Percentiles rank a stretch among this genome's conserved stretches.
Evolutionary conservation across 2,113 vertebrate genomes (phyloP).

Genomic region (Odontesthes bonariensis): DNA sequence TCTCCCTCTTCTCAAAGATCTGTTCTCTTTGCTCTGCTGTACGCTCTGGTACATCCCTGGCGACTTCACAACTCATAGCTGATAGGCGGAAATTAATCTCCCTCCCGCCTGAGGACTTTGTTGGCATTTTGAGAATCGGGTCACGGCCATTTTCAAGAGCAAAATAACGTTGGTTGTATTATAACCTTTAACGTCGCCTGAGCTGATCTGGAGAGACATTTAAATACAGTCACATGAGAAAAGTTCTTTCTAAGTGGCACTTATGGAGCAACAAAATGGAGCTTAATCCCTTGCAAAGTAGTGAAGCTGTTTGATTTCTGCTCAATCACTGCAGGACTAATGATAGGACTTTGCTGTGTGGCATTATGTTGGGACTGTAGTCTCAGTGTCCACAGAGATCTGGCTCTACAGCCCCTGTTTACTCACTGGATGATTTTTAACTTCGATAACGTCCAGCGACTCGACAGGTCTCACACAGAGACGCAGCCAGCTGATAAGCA

Average conservation of each 20-base stretch:
- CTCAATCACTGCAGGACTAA: slow-evolving; percentile 25
- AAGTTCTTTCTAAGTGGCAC: neutral
- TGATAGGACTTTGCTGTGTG: slow-evolving; percentile 15
- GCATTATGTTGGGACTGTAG: slow-evolving; percentile 32
- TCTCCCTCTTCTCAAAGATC: neutral
- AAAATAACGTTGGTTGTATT: slow-evolving; percentile 17
- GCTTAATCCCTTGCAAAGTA: neutral
- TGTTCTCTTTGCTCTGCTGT: neutral
- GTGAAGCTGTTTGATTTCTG: slow-evolving; percentile 17
- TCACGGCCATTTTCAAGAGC: slow-evolving; percentile 20
- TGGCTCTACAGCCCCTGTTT: slow-evolving; percentile 30
- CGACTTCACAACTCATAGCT: neutral
- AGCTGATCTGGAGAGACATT: slow-evolving; percentile 31
- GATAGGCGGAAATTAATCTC: slow-evolving; percentile 4
- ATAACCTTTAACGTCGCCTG: slow-evolving; percentile 6
- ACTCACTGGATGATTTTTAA: slow-evolving; percentile 22
- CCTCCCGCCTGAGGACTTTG: neutral
- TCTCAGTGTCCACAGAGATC: slow-evolving; percentile 32
- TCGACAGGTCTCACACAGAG: slow-evolving; percentile 9
- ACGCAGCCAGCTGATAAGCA: slow-evolving; percentile 17
- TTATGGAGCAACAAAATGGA: neutral
- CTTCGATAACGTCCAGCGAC: slow-evolving; percentile 18
- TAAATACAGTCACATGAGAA: slow-evolving; percentile 17
- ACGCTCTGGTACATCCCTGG: neutral
- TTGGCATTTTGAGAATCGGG: slow-evolving; percentile 32